Percentiles rank a stretch among this genome's conserved stretches.
Evolutionary conservation across 2,888 invertebrate species (phyloP).

Genomic region (Lycia hirtaria): DNA sequence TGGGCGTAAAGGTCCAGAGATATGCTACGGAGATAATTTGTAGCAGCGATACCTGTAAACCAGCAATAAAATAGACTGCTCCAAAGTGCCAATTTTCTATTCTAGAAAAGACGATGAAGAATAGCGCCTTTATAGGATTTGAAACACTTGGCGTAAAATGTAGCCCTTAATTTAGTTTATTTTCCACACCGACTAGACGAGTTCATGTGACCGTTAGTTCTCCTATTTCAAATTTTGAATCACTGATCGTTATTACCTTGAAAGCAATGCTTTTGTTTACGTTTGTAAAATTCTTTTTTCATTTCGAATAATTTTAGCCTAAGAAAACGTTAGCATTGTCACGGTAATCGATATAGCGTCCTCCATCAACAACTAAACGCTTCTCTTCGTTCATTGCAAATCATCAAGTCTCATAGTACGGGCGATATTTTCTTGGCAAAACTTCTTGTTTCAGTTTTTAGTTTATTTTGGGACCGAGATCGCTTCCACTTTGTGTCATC

Average conservation of each 20-base stretch:
- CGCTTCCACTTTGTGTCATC: slow-evolving; percentile 56
- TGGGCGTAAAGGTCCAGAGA: slow-evolving; percentile 6
- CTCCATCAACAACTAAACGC: slow-evolving; percentile 54
- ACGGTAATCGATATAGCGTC: slow-evolving; percentile 47
- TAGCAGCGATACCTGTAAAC: slow-evolving; percentile 1
- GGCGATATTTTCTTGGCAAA: slow-evolving; percentile 73
- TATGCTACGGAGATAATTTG: slow-evolving; percentile 1
- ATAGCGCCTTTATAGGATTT: slow-evolving; percentile 5
- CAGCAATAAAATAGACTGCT: slow-evolving; percentile 3
- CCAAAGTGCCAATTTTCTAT: slow-evolving; percentile 14
- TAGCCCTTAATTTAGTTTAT: slow-evolving; percentile 1
- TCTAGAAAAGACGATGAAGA: slow-evolving; percentile 12
- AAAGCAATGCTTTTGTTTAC: slow-evolving; percentile 14
- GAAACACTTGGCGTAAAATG: slow-evolving; percentile 1
- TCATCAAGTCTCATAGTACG: slow-evolving; percentile 48
- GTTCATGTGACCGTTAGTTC: slow-evolving; percentile 5
- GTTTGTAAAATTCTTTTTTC: slow-evolving; percentile 9
- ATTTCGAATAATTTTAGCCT: slow-evolving; percentile 22
- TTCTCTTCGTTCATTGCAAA: slow-evolving; percentile 51
- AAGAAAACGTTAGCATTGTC: slow-evolving; percentile 43
- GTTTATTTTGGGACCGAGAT: slow-evolving; percentile 66
- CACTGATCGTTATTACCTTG: slow-evolving; percentile 10
- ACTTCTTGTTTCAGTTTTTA: slow-evolving; percentile 64
- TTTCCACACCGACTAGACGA: slow-evolving; percentile 2
- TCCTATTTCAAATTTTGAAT: slow-evolving; percentile 13